Percentiles rank a stretch among this genome's conserved stretches.
Conservation (phyloP, 2,113 vertebrate species). For the Menura novaehollandiae region DNA sequence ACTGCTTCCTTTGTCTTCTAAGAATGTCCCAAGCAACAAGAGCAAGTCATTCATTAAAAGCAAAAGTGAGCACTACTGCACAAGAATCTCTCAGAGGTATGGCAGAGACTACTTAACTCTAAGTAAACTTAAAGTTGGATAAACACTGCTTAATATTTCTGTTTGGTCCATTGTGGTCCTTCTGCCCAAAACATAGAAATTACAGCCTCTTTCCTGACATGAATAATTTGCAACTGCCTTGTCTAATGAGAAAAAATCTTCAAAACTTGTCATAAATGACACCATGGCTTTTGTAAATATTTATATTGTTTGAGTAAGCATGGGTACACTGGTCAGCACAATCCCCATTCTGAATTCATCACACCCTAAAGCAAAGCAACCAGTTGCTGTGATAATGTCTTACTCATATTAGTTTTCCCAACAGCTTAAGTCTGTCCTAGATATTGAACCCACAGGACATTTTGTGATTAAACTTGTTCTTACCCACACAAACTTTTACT, state of each 20-base stretch:
- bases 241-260: neutral
- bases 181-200: neutral
- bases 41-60: neutral
- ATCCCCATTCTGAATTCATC: neutral
- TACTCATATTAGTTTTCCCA: neutral
- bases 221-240: neutral
- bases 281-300: neutral
- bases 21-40: neutral
- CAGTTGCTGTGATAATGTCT: neutral
- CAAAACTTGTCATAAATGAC: neutral
- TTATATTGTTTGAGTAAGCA: neutral
- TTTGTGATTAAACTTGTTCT: neutral
- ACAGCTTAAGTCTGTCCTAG: neutral
- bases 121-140: neutral
- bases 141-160: neutral
- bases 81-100: neutral
- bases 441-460: neutral
- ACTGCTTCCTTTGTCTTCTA: neutral
- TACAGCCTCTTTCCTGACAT: neutral
- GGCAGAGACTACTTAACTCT: neutral
- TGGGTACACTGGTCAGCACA: neutral
- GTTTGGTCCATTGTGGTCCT: neutral
- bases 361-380: neutral
- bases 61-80: neutral
- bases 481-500: neutral